These are phyloP conservation scores for Lithodes maja DNA, from an alignment of 2,888 invertebrate genomes.

Conservation along the genomic window DNA sequence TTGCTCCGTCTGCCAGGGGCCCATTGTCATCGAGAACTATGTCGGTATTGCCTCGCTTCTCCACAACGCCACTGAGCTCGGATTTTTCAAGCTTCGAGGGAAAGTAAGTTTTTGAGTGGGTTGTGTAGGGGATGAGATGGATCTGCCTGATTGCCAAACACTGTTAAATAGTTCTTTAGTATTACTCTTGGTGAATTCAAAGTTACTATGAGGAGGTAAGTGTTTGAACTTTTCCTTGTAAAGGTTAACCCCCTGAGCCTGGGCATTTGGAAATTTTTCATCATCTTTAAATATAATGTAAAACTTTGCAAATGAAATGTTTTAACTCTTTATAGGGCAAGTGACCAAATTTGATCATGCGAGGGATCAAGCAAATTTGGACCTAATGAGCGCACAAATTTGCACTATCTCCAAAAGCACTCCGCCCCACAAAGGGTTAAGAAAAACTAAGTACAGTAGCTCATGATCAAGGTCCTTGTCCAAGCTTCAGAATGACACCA, in stretches of 20 bases:
- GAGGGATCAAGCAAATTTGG: too few species aligned
- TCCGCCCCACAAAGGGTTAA: too few species aligned
- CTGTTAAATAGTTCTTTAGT: background rate
- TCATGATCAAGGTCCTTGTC: too few species aligned
- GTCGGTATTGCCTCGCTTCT: slow-evolving; percentile 85
- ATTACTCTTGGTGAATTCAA: background rate
- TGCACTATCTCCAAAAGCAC: too few species aligned
- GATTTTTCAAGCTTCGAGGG: slow-evolving; percentile 90
- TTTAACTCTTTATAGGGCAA: too few species aligned
- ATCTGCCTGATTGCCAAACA: background rate
- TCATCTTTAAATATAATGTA: too few species aligned
- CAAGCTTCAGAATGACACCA: too few species aligned
- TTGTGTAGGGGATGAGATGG: background rate
- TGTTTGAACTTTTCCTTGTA: background rate
- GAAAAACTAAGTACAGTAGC: too few species aligned
- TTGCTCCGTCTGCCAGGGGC: slow-evolving; percentile 79
- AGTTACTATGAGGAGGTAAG: background rate
- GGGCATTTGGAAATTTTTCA: too few species aligned
- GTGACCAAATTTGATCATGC: too few species aligned
- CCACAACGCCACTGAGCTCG: slow-evolving; percentile 87
- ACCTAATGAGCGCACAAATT: too few species aligned
- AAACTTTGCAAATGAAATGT: too few species aligned
- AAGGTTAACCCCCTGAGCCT: background rate
- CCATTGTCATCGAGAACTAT: slow-evolving; percentile 87
- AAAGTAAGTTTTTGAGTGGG: slow-evolving; percentile 84